These are phyloP conservation scores for Cosmia trapezina DNA, from an alignment of 2,888 invertebrate genomes.

Conservation along the genomic window DNA sequence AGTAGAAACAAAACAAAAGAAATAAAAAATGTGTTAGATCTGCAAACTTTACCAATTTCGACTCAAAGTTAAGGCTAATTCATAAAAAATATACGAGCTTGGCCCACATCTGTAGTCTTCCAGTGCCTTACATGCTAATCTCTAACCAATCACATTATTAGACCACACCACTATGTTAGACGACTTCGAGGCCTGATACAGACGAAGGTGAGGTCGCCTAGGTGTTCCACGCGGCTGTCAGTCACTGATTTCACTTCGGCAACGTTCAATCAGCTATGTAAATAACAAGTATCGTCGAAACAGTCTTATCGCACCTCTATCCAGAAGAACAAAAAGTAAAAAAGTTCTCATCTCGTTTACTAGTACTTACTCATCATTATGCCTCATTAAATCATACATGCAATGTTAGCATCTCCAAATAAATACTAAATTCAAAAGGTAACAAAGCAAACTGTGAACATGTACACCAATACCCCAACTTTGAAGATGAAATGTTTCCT, in stretches of 20 bases:
- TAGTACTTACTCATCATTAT: slow-evolving; percentile 27
- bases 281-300: slow-evolving; percentile 38
- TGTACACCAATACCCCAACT: slow-evolving; percentile 16
- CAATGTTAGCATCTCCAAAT: slow-evolving; percentile 43
- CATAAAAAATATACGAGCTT: slow-evolving; percentile 68
- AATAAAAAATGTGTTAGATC: slow-evolving; percentile 23
- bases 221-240: slow-evolving; percentile 17
- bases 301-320: slow-evolving; percentile 55
- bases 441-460: slow-evolving; percentile 38
- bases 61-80: slow-evolving; percentile 51
- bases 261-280: slow-evolving; percentile 27
- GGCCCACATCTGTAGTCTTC: slow-evolving; percentile 66
- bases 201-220: slow-evolving; percentile 30
- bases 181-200: slow-evolving; percentile 28
- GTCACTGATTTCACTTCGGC: slow-evolving; percentile 11
- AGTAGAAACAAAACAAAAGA: slow-evolving; percentile 13
- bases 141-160: slow-evolving; percentile 53
- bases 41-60: slow-evolving; percentile 29
- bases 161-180: slow-evolving; percentile 42
- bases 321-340: slow-evolving; percentile 36
- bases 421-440: slow-evolving; percentile 49
- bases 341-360: slow-evolving; percentile 22
- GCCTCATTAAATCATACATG: slow-evolving; percentile 42
- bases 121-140: slow-evolving; percentile 61
- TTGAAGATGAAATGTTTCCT: slow-evolving; percentile 18